A percentile compares a stretch with the other conserved stretches of the same genome.
These are phyloP conservation scores for Apamea crenata DNA, from an alignment of 2,888 invertebrate species.

Conservation along the genomic window DNA sequence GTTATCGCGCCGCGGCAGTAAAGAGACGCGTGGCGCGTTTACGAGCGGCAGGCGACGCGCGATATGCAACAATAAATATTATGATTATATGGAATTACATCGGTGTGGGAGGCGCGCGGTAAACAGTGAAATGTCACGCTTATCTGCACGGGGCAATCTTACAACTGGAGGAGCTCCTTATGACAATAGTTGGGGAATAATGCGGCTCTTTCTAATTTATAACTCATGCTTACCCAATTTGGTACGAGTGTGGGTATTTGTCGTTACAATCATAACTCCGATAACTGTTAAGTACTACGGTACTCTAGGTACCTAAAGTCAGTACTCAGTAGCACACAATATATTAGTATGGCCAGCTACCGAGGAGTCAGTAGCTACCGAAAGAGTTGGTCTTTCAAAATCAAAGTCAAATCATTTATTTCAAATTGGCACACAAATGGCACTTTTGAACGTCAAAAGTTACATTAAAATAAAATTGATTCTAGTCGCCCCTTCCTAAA, in stretches of 20 bases:
- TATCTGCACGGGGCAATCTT: background rate
- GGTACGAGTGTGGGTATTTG: background rate
- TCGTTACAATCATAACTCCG: background rate
- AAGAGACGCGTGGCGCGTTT: conserved; percentile 42
- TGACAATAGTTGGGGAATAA: background rate
- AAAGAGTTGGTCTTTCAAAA: background rate
- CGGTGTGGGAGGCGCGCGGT: background rate
- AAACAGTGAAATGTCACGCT: background rate
- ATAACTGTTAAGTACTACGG: background rate
- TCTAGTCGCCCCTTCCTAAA: too few species aligned
- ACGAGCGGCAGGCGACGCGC: conserved; percentile 41
- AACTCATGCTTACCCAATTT: background rate
- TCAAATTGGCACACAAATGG: too few species aligned
- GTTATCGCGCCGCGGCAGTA: conserved; percentile 49
- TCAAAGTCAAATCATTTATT: too few species aligned
- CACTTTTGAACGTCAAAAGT: too few species aligned
- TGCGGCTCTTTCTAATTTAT: background rate
- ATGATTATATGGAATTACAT: conserved; percentile 31
- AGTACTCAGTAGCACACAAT: background rate
- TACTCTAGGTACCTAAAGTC: background rate
- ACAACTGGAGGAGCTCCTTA: background rate
- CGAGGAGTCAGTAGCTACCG: background rate
- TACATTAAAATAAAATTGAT: too few species aligned
- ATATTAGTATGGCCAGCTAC: background rate
- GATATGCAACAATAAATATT: conserved; percentile 51